Evolutionary conservation across 2,113 vertebrate genomes (phyloP), one percentile per base, ranked within the genome.

Genomic region (Micronisus gabar): DNA sequence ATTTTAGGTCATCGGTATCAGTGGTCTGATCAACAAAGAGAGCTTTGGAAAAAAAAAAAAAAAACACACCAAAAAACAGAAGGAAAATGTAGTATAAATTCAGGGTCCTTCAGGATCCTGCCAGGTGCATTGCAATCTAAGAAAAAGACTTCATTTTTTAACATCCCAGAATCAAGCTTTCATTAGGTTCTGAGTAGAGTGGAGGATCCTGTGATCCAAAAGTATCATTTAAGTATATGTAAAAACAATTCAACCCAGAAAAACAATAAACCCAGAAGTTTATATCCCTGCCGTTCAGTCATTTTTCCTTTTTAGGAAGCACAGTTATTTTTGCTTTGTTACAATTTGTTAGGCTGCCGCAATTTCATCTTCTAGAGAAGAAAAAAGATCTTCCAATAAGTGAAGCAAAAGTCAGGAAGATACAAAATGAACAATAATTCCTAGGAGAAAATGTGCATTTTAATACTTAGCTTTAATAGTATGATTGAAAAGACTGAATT

Each of bases 401-500:
- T 53, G 84, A 73, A 79, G 81, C 74, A 96, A 81, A 96, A 72
- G 34, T 71, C 78, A 47, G 71, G 88, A 94, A 95, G 75, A 96
- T 88, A 88, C 23, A 63, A 63, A 97, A 96, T 74, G 58, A 95
- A 84, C 80, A 92, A 72, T 66, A 86, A 94, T 90, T 97, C 63
- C 91, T 81, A 36, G 36, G 71, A 93, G 74, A 95, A 83, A 83
- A 93, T 59, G 47, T 96, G 55, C 25, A 89, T 98, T 97, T 97
- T 93, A 96, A 89, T 68, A 92, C 56, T 93, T 86, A 96, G 74
- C 27, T 91, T 97, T 89, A 96, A 93, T 76, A 90, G 55, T 81
- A 71, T 92, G 93, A 97, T 58, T 93, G 95, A 96, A 95, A 96
- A 94, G 83, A 95, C 63, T 92, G 93, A 97, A 96, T 68, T 72